Conservation (phyloP, 2,113 vertebrate species). For the Macroglossus sobrinus region DNA sequence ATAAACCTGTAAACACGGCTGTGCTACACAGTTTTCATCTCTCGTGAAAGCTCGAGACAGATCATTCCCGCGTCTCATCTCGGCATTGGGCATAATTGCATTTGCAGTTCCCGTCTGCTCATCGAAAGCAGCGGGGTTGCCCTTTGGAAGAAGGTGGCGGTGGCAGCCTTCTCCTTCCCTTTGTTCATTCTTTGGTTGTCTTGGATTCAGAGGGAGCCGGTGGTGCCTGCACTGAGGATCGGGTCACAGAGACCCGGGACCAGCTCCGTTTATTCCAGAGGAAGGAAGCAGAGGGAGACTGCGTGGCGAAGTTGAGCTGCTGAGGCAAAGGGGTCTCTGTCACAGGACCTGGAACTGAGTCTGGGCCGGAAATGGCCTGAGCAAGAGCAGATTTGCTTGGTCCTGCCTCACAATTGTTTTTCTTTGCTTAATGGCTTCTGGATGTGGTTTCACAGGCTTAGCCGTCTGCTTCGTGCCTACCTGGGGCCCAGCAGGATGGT, state of each 20-base stretch:
- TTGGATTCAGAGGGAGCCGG: background rate
- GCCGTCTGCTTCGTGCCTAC: background rate
- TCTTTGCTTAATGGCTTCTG: background rate
- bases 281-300: background rate
- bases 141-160: constrained; percentile 7
- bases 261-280: background rate
- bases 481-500: background rate
- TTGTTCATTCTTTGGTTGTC: constrained; percentile 4
- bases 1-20: background rate
- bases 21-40: background rate
- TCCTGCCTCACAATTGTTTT: background rate
- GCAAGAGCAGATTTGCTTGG: background rate
- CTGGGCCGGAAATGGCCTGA: background rate
- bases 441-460: background rate
- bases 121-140: background rate
- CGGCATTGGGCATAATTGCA: background rate
- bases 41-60: constrained; percentile 24
- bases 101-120: constrained; percentile 11
- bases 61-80: constrained; percentile 30
- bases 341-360: background rate
- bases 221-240: background rate
- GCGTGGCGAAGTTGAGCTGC: background rate
- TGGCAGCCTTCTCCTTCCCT: constrained; percentile 24
- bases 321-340: background rate
- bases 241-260: background rate